phyloP scores from a whole-genome alignment of 2,888 invertebrate species.

The Rhingia campestris region DNA sequence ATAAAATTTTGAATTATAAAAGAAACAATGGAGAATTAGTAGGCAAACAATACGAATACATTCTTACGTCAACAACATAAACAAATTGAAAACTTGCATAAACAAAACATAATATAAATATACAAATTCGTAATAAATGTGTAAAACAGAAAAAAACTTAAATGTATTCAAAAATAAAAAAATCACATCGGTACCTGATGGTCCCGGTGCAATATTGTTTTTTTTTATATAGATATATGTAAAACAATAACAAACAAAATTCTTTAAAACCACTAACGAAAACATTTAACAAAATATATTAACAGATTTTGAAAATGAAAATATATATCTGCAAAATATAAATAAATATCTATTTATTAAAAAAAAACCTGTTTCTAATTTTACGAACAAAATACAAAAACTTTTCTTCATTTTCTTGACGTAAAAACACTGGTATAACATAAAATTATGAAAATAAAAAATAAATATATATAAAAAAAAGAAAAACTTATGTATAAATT shows the following conservation, averaged over 20 bases:
- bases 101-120: constrained; percentile 32
- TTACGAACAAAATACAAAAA: no score
- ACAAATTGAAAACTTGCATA: constrained; percentile 54
- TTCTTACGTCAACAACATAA: constrained; percentile 62
- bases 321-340: constrained; percentile 19
- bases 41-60: constrained; percentile 11
- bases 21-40: constrained; percentile 3
- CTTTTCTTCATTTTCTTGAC: constrained; percentile 50
- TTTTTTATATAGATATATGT: constrained; percentile 31
- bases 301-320: constrained; percentile 1
- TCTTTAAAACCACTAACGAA: constrained; percentile 29
- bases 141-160: constrained; percentile 39
- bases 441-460: constrained; percentile 32
- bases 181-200: constrained; percentile 51
- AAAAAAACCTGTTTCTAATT: constrained; percentile 34
- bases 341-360: constrained; percentile 25
- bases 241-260: constrained; percentile 22
- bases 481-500: constrained; percentile 62
- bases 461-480: constrained; percentile 53
- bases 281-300: neutral
- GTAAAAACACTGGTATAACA: constrained; percentile 46
- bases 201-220: constrained; percentile 46
- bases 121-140: constrained; percentile 51
- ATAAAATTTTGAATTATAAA: neutral
- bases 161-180: constrained; percentile 72